Evolutionary conservation across 2,113 vertebrate genomes (phyloP).

Genomic region (Apodemus sylvaticus): DNA sequence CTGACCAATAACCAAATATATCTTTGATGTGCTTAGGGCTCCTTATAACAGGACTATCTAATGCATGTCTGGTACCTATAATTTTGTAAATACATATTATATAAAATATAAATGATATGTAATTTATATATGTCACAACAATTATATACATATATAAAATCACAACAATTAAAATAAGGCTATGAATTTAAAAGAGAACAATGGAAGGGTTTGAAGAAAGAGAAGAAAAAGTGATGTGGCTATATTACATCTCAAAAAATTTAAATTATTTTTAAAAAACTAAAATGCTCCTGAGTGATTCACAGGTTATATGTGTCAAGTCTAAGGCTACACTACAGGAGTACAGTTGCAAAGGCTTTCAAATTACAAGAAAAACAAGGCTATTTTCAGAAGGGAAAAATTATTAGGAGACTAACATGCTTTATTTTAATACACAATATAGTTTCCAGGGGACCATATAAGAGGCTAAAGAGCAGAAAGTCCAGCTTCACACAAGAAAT

Average conservation of each 20-base stretch:
- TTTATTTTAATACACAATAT: conserved; percentile 40
- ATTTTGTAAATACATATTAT: background rate
- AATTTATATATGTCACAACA: background rate
- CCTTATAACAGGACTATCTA: background rate
- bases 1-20: background rate
- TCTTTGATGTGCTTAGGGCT: background rate
- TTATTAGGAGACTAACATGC: conserved; percentile 6
- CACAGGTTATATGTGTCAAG: background rate
- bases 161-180: too few relatives aligned
- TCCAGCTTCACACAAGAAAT: conserved; percentile 3
- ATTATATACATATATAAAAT: background rate
- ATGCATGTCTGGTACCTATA: background rate
- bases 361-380: conserved; percentile 25
- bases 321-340: background rate
- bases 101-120: background rate
- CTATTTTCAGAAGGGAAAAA: conserved; percentile 48
- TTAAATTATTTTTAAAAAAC: background rate
- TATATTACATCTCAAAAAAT: background rate
- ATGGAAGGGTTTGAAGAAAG: background rate
- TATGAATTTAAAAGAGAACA: background rate
- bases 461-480: conserved; percentile 14
- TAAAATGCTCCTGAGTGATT: background rate
- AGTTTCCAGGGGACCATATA: conserved; percentile 30
- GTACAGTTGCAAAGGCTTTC: background rate
- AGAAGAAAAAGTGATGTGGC: background rate